phyloP scores from a whole-genome alignment of 2,113 vertebrate genomes.

The Todiramphus saurophagus region DNA sequence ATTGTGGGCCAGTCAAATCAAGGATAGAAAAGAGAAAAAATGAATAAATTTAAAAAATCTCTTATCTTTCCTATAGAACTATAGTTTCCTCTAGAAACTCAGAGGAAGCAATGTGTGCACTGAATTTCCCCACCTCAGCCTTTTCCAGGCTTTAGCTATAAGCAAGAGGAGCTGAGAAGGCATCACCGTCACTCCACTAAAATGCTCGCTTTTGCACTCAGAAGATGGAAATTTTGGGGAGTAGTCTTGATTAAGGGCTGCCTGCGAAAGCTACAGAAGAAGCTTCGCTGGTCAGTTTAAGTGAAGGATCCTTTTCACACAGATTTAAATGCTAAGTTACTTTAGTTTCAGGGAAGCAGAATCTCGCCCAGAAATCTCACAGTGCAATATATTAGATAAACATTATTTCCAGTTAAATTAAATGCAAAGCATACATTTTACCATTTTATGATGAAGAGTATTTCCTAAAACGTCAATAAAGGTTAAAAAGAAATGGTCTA shows the following conservation, averaged over 20 bases:
- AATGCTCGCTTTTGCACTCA: not conserved
- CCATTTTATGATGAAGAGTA: not conserved
- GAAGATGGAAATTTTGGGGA: not conserved
- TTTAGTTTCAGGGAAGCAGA: not conserved
- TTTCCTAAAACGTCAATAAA: not conserved
- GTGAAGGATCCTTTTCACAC: not conserved
- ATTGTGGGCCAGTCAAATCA: not conserved
- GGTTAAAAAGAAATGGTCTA: not conserved
- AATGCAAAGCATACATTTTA: not conserved
- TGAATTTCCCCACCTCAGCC: not conserved
- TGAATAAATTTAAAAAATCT: not conserved
- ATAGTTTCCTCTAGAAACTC: not conserved
- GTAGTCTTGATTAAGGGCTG: not conserved
- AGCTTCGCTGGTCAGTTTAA: not conserved
- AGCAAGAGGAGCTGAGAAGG: not conserved
- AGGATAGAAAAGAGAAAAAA: not conserved
- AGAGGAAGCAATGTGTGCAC: not conserved
- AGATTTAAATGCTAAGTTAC: not conserved
- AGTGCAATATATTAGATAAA: not conserved
- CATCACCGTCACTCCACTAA: not conserved
- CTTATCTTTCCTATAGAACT: not conserved
- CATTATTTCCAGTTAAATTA: not conserved
- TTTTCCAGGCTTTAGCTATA: not conserved
- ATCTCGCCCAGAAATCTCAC: not conserved
- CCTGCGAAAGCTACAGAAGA: not conserved